Conservation (phyloP, 2,888 invertebrate genomes). For the Odontomyia ornata region DNA sequence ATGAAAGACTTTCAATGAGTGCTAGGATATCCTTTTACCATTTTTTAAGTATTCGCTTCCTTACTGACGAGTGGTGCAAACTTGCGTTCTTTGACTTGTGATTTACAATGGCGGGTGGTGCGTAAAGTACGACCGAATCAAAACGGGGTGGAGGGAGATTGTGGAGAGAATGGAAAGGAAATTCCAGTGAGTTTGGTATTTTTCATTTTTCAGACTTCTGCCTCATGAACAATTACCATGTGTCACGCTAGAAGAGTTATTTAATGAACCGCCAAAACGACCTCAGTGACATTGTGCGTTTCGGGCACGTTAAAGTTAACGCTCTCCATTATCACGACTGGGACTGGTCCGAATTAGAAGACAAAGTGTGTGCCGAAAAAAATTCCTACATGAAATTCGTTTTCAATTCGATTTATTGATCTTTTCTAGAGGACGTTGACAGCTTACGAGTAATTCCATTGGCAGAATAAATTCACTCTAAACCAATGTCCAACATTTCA, state of each 20-base stretch:
- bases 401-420: no score
- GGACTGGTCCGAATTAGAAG: background rate
- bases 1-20: background rate
- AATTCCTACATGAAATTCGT: no score
- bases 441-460: no score
- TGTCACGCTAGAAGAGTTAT: conserved; percentile 51
- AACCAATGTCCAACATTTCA: no score
- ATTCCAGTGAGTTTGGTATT: conserved; percentile 29
- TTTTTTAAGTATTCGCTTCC: conserved; percentile 25
- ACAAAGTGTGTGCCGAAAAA: conserved; percentile 1
- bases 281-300: conserved; percentile 51
- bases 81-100: conserved; percentile 11
- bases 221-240: conserved; percentile 47
- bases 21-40: conserved; percentile 34
- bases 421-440: no score
- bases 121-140: background rate
- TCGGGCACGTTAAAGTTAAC: conserved; percentile 1
- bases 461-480: no score
- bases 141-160: no score
- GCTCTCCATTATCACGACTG: background rate
- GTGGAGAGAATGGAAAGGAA: conserved; percentile 2
- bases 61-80: background rate
- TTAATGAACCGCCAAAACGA: conserved; percentile 48
- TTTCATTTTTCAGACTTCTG: conserved; percentile 27
- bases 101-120: background rate